A percentile compares a stretch with the other conserved stretches of the same genome.
Conservation (phyloP, 1,140 invertebrate genomes). For the Drosophila melanogaster region Release_6_plus_ISO1_MT NT_033777.3:21606501-21607000, state of each 20-base stretch:
- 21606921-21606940: conserved; percentile 70
- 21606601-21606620: conserved; percentile 17
- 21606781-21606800: background rate
- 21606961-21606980: conserved; percentile 64
- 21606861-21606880: conserved; percentile 38
- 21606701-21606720: conserved; percentile 24
- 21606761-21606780: conserved; percentile 30
- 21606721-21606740: conserved; percentile 44
- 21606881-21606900: conserved; percentile 78
- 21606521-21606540: conserved; percentile 29
- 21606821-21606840: conserved; percentile 11
- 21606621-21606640: conserved; percentile 26
- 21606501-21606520: conserved; percentile 3
- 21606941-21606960: conserved; percentile 81
- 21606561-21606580: background rate
- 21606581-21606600: conserved; percentile 3
- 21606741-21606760: conserved; percentile 52
- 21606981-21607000: conserved; percentile 33
- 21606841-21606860: conserved; percentile 4
- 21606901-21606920: conserved; percentile 23
- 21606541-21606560: conserved; percentile 6
- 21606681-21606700: conserved; percentile 37
- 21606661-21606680: conserved; percentile 5
- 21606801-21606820: background rate
- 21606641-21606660: conserved; percentile 16